A percentile compares a stretch with the other conserved stretches of the same genome.
These are phyloP conservation scores for Lasiurus borealis DNA, from an alignment of 2,113 vertebrate genomes.

Conservation along the genomic window DNA sequence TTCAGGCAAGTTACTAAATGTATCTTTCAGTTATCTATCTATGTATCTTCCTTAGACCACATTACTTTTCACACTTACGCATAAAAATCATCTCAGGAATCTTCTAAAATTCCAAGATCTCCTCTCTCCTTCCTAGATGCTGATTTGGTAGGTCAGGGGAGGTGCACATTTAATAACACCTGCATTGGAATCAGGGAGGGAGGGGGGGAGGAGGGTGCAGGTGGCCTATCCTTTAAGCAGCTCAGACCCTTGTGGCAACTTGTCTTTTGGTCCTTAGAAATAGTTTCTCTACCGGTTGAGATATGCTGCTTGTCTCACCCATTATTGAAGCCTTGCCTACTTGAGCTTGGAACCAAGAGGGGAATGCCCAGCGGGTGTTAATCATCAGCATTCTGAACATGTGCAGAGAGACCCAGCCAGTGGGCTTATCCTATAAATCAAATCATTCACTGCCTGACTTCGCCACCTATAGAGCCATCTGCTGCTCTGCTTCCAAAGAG, in stretches of 20 bases:
- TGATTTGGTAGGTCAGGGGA: background rate
- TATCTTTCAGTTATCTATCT: background rate
- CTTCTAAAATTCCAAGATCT: background rate
- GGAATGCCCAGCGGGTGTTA: background rate
- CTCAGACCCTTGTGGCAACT: conserved; percentile 3
- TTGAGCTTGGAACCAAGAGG: background rate
- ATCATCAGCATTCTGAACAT: conserved; percentile 15
- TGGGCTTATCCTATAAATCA: conserved; percentile 31
- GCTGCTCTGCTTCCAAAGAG: background rate
- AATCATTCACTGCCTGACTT: conserved; percentile 32
- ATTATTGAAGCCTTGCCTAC: background rate
- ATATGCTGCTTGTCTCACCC: background rate
- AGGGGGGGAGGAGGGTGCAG: background rate
- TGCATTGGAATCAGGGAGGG: background rate
- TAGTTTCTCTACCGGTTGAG: conserved; percentile 37
- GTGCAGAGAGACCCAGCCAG: background rate
- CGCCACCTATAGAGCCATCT: conserved; percentile 35
- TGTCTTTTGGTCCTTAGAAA: conserved; percentile 43
- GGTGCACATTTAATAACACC: background rate
- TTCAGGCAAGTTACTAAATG: background rate
- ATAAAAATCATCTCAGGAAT: background rate
- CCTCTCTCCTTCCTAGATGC: background rate
- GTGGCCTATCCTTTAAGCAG: background rate
- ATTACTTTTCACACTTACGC: background rate
- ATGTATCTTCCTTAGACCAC: background rate